Percentiles rank a stretch among this genome's conserved stretches.
phyloP scores from a whole-genome alignment of 2,113 vertebrate genomes.

The Pimephales promelas region DNA sequence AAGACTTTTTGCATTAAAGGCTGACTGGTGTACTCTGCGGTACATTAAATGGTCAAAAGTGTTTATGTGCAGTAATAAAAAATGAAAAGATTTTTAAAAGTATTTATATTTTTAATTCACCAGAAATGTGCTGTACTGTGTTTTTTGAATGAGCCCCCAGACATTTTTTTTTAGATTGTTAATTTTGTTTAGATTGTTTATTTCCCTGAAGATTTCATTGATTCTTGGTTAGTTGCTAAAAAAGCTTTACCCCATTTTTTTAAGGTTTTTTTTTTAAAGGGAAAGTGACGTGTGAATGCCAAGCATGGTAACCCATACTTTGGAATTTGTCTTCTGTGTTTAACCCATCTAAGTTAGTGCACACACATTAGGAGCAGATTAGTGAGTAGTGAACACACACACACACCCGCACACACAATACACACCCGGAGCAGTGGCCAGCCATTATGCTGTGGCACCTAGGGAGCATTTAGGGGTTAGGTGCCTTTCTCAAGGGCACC shows the following conservation, averaged over 20 bases:
- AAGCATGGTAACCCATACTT: too few relatives aligned
- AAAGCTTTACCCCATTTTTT: background rate
- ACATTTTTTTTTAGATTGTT: conserved; percentile 19
- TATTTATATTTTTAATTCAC: conserved; percentile 38
- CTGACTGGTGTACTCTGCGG: conserved; percentile 8
- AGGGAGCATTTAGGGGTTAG: too few relatives aligned
- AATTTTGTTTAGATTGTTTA: conserved; percentile 14
- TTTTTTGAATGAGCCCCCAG: conserved; percentile 10
- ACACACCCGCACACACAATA: too few relatives aligned
- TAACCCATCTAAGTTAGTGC: too few relatives aligned
- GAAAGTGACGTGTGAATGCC: too few relatives aligned
- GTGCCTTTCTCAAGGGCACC: too few relatives aligned
- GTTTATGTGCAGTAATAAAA: conserved; percentile 6
- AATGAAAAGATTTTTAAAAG: background rate
- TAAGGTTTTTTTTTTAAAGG: background rate
- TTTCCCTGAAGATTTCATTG: conserved; percentile 6
- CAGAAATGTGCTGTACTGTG: background rate
- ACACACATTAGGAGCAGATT: too few relatives aligned
- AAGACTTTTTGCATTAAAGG: conserved; percentile 1
- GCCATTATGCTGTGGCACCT: too few relatives aligned
- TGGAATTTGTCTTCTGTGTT: too few relatives aligned
- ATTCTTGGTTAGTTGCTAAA: background rate
- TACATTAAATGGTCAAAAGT: background rate
- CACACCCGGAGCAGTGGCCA: too few relatives aligned
- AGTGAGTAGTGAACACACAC: too few relatives aligned